Evolutionary conservation across 2,797 vertebrate species (phyloP).

Genomic region (Typhlichthys eigenmanni): DNA sequence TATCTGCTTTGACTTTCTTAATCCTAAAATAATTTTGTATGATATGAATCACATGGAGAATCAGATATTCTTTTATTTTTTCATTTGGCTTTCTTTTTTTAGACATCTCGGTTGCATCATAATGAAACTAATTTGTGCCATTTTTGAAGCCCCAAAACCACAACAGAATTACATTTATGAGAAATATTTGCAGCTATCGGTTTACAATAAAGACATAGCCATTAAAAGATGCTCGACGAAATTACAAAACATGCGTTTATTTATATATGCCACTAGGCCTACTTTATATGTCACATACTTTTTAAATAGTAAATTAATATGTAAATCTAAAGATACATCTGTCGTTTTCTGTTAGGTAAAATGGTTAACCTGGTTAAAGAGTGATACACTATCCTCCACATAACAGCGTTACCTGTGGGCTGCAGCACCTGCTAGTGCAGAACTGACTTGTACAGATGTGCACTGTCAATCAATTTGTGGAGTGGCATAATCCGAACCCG

Average conservation of each 20-base stretch:
- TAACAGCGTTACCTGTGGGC: constrained; percentile 73
- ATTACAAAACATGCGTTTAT: constrained; percentile 13
- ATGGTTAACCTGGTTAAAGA: constrained; percentile 50
- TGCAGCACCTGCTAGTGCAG: constrained; percentile 67
- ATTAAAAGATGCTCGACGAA: background rate
- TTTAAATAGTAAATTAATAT: constrained; percentile 51
- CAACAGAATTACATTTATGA: constrained; percentile 76
- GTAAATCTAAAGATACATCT: constrained; percentile 49
- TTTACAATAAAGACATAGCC: constrained; percentile 66
- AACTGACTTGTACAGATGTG: constrained; percentile 66
- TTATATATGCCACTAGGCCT: no score
- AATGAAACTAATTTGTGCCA: constrained; percentile 67
- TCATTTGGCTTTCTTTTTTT: constrained; percentile 36
- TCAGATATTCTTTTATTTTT: constrained; percentile 33
- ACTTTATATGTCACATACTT: constrained; percentile 29
- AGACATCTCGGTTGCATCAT: constrained; percentile 66
- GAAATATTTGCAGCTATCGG: constrained; percentile 62
- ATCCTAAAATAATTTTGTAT: no score
- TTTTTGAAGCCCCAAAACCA: constrained; percentile 73
- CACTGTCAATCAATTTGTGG: constrained; percentile 63
- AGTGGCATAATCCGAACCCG: background rate
- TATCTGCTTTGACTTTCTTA: no score
- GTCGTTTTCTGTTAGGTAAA: constrained; percentile 45
- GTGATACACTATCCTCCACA: constrained; percentile 44
- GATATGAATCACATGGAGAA: constrained; percentile 70